These are phyloP conservation scores for Asobara japonica DNA, from an alignment of 1,140 invertebrate genomes.

Conservation along the genomic window DNA sequence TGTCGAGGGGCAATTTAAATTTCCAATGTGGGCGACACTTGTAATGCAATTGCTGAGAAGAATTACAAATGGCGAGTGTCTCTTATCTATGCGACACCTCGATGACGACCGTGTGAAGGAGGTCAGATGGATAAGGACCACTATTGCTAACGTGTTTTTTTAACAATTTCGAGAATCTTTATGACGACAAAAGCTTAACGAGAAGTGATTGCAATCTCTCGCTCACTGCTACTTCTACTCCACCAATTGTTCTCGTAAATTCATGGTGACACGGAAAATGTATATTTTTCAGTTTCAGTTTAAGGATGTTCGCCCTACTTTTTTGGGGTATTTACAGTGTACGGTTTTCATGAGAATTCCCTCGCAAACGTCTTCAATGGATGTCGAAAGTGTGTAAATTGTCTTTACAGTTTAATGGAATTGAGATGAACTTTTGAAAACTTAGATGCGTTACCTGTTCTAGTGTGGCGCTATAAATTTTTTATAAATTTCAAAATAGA, in stretches of 20 bases:
- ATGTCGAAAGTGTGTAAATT: too few relatives aligned
- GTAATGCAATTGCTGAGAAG: background rate
- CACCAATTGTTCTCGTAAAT: background rate
- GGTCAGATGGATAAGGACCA: background rate
- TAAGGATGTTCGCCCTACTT: background rate
- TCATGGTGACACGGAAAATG: background rate
- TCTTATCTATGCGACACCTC: background rate
- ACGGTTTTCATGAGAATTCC: too few relatives aligned
- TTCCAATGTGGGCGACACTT: slow-evolving; percentile 14
- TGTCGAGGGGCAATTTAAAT: slow-evolving; percentile 23
- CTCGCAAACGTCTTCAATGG: too few relatives aligned
- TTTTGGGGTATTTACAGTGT: too few relatives aligned
- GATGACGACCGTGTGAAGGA: background rate
- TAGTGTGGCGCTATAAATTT: too few relatives aligned
- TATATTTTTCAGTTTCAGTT: background rate
- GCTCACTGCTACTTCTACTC: background rate
- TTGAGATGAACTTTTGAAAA: too few relatives aligned
- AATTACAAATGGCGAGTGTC: background rate
- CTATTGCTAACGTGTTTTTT: background rate
- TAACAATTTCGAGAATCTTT: background rate
- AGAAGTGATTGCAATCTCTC: background rate
- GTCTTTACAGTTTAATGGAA: too few relatives aligned
- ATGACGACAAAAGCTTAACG: slow-evolving; percentile 15
- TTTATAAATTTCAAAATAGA: too few relatives aligned
- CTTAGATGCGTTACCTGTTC: too few relatives aligned